These are phyloP conservation scores for Eupeodes luniger DNA, from an alignment of 2,888 invertebrate species.

Conservation along the genomic window DNA sequence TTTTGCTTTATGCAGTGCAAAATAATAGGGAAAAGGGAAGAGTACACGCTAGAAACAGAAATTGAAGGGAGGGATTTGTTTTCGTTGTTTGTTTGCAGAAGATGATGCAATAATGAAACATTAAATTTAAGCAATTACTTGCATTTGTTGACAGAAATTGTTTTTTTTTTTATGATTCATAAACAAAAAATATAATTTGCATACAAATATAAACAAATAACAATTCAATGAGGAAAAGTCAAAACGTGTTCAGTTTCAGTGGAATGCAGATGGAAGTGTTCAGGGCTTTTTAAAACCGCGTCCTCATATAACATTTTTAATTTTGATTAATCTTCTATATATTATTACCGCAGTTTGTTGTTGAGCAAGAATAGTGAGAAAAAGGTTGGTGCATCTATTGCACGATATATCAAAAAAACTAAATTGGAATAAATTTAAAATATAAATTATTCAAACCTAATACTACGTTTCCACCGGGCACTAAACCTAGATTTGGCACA, in stretches of 20 bases:
- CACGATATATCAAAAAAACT: too few species aligned
- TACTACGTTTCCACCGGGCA: too few species aligned
- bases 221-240: neutral
- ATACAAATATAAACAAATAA: slow-evolving; percentile 19
- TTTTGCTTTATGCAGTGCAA: slow-evolving; percentile 16
- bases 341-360: too few species aligned
- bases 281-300: neutral
- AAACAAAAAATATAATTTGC: slow-evolving; percentile 15
- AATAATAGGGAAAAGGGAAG: slow-evolving; percentile 34
- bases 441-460: too few species aligned
- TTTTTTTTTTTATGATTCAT: neutral
- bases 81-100: neutral
- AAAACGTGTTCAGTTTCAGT: neutral
- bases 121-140: too few species aligned
- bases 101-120: neutral
- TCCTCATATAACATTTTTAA: too few species aligned
- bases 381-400: too few species aligned
- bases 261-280: neutral
- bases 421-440: too few species aligned
- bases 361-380: too few species aligned
- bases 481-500: too few species aligned
- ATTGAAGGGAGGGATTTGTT: neutral
- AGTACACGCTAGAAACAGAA: slow-evolving; percentile 23
- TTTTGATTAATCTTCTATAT: too few species aligned
- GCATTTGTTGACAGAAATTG: neutral